These are phyloP conservation scores for Murina feae DNA, from an alignment of 2,113 vertebrate genomes.

Conservation along the genomic window DNA sequence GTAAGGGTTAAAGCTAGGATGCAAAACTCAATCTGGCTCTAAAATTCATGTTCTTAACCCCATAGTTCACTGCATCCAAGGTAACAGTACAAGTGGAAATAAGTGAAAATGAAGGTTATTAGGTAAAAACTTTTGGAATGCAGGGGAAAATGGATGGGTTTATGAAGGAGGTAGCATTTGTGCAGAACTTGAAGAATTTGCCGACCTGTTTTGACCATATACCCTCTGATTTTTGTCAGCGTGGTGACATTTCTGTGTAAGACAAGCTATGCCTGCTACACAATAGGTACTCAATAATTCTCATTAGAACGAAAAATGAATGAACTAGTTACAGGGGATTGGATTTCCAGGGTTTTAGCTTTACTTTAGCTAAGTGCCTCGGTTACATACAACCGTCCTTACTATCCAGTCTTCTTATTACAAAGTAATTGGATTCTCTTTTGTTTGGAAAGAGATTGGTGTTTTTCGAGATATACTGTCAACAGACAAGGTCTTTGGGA, in stretches of 20 bases:
- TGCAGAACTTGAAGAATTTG: neutral
- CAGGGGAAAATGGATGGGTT: neutral
- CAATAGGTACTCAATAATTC: neutral
- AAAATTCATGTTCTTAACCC: neutral
- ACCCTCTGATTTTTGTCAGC: neutral
- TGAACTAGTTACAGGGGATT: neutral
- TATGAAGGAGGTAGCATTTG: neutral
- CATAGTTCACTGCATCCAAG: neutral
- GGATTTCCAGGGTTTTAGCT: neutral
- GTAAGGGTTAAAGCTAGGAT: neutral
- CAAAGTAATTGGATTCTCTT: conserved; percentile 2
- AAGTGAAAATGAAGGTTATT: neutral
- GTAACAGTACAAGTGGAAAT: neutral
- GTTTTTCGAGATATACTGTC: neutral
- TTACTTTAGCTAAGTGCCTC: neutral
- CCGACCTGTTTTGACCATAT: neutral
- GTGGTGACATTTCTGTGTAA: neutral
- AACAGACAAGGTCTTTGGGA: conserved; percentile 8
- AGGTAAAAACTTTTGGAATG: neutral
- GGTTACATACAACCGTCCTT: neutral
- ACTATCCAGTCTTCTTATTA: neutral
- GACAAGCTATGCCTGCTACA: neutral
- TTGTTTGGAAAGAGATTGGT: conserved; percentile 3
- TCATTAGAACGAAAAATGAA: neutral
- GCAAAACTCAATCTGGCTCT: neutral